Evolutionary conservation across 2,113 vertebrate species (phyloP).

Genomic region (Misgurnus mizolepis): DNA sequence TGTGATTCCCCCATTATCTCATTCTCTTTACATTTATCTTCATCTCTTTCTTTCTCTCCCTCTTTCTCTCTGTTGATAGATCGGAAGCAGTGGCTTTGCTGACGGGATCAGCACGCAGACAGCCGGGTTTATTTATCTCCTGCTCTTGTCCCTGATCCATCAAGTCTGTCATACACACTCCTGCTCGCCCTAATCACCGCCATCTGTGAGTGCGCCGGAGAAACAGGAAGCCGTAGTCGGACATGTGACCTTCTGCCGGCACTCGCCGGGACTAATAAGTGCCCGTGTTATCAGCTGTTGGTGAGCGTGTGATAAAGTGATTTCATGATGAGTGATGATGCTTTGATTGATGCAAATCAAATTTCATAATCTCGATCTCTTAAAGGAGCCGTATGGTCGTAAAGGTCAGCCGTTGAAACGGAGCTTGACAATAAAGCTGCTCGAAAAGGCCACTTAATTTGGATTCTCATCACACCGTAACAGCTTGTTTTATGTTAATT

Average conservation of each 20-base stretch:
- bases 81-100: constrained; percentile 23
- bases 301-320: constrained; percentile 11
- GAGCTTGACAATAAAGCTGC: constrained; percentile 1
- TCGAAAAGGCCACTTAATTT: constrained; percentile 15
- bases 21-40: not conserved
- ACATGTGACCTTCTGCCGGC: constrained; percentile 26
- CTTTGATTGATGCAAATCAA: constrained; percentile 30
- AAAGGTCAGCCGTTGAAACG: constrained; percentile 26
- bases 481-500: constrained; percentile 7
- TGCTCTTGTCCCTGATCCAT: constrained; percentile 37
- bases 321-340: constrained; percentile 18
- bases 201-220: constrained; percentile 38
- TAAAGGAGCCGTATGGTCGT: not conserved
- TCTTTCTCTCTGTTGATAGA: constrained; percentile 24
- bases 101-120: constrained; percentile 36
- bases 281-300: constrained; percentile 30
- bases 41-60: not conserved
- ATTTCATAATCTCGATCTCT: constrained; percentile 14
- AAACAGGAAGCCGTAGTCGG: constrained; percentile 31
- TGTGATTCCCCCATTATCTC: constrained; percentile 6
- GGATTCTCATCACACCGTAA: constrained; percentile 10
- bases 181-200: constrained; percentile 35
- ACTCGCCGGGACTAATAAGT: constrained; percentile 36
- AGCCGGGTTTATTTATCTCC: constrained; percentile 36
- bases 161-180: constrained; percentile 40